Conservation (phyloP, 2,113 vertebrate genomes). For the Centrocercus urophasianus region DNA sequence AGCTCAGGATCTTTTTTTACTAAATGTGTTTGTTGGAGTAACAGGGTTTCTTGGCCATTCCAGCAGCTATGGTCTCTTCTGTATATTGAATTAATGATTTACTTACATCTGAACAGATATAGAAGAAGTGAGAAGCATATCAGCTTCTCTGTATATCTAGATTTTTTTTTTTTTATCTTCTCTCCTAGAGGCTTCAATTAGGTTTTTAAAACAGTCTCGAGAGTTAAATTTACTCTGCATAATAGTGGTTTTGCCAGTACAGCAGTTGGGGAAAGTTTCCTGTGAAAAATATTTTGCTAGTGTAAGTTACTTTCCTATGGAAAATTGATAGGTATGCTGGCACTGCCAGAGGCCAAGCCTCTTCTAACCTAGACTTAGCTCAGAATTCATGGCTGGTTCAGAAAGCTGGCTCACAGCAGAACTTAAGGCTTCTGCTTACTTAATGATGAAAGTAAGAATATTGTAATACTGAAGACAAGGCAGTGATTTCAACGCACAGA, state of each 20-base stretch:
- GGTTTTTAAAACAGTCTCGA: too few relatives aligned
- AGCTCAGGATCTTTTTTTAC: neutral
- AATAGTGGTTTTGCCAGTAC: neutral
- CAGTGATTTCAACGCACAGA: neutral
- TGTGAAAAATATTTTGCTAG: neutral
- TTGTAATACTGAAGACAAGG: neutral
- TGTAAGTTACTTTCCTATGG: neutral
- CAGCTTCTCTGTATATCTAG: neutral
- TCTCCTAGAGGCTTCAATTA: neutral
- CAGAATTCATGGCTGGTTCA: neutral
- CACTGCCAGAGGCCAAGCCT: rapidly evolving
- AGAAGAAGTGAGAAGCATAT: neutral
- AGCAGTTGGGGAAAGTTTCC: neutral
- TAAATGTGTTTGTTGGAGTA: neutral
- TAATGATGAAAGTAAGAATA: neutral
- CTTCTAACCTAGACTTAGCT: neutral
- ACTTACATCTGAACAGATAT: neutral
- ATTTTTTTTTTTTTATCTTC: neutral
- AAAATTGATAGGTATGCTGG: neutral
- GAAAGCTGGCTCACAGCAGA: neutral
- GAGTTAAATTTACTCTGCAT: neutral
- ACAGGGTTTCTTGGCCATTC: neutral
- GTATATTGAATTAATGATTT: neutral
- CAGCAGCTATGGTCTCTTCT: neutral
- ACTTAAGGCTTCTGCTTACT: neutral